Percentiles rank a stretch among this genome's conserved stretches.
Conservation (phyloP, 2,888 invertebrate species). For the Hylaea fasciaria region DNA sequence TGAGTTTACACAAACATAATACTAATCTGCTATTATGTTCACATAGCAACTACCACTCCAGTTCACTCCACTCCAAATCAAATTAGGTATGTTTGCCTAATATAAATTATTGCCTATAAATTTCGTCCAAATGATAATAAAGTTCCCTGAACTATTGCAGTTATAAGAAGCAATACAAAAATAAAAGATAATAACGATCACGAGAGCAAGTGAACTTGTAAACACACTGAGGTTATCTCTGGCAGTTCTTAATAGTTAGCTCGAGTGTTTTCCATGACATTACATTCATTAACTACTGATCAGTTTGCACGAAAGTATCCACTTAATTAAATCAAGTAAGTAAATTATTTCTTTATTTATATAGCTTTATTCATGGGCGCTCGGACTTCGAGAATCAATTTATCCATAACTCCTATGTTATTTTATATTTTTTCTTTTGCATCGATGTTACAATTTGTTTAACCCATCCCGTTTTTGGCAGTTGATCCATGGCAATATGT, state of each 20-base stretch:
- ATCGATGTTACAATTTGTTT: too few relatives aligned
- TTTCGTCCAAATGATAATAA: slow-evolving; percentile 33
- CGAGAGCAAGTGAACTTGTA: slow-evolving; percentile 47
- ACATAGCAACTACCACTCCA: slow-evolving; percentile 14
- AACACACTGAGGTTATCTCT: slow-evolving; percentile 71
- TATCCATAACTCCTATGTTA: background rate
- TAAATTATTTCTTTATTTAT: slow-evolving; percentile 27
- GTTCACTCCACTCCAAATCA: too few relatives aligned
- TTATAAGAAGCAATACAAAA: slow-evolving; percentile 61
- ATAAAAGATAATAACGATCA: slow-evolving; percentile 51
- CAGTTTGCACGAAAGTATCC: slow-evolving; percentile 50
- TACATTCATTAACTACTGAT: slow-evolving; percentile 50
- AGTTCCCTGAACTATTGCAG: slow-evolving; percentile 48
- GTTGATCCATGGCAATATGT: too few relatives aligned
- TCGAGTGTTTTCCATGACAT: slow-evolving; percentile 54
- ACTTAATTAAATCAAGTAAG: slow-evolving; percentile 58
- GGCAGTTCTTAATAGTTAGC: slow-evolving; percentile 58
- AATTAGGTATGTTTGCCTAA: slow-evolving; percentile 7
- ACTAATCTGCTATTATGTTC: background rate
- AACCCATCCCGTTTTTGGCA: too few relatives aligned
- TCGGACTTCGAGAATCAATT: too few relatives aligned
- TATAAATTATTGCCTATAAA: background rate
- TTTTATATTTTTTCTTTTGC: background rate
- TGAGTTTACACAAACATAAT: too few relatives aligned
- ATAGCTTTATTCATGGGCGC: background rate